Evolutionary conservation across 2,888 invertebrate species (phyloP), one percentile per base, ranked within the genome.

Genomic region (Notodonta dromedarius): DNA sequence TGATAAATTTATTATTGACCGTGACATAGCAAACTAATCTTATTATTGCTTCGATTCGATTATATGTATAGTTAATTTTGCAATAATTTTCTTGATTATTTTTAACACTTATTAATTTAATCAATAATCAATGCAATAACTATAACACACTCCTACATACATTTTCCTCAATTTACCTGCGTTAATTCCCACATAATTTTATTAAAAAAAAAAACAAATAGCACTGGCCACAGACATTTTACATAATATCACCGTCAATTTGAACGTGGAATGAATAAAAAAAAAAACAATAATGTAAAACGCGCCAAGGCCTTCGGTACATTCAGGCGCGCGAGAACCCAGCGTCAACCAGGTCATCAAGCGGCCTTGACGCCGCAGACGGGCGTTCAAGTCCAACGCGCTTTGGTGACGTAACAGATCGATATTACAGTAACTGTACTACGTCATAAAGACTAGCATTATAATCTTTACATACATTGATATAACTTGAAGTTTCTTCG

Each of bases 341-440:
- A 24, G 24, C 35, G 35, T 66, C 65, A 63, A 66, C 55, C 65
- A 56, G 71, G 71, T 74, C 76, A 62, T 56, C 50, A 57, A 24
- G 64, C 64, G 66, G 63, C 74, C 74, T 75, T 76, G 74, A 54
- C 40, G 57, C 57, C 35, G 50, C 60, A 54, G 59, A 69, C 63
- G 71, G 71, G 54, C 71, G 70, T 66, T 76, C 66, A 64, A 70
- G 63, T 68, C 68, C 64, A 67, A 50, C 58, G 66, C 63, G 13
- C 55, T 71, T 60, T 14, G 32, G 52, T 71, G 74, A 73, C 68
- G 70, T 76, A 64, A 73, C 63, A 7, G 32, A 59, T 63, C 58
- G 46, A 61, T 63, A 44, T 57, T 52, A 59, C 46, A 24, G 50
- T 14, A 58, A 46, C 14, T n/a, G 7, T 8, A 51, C 39, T 50